Base-by-base conservation (phyloP, 2,797 vertebrate genomes). In the Peromyscus eremicus region DNA sequence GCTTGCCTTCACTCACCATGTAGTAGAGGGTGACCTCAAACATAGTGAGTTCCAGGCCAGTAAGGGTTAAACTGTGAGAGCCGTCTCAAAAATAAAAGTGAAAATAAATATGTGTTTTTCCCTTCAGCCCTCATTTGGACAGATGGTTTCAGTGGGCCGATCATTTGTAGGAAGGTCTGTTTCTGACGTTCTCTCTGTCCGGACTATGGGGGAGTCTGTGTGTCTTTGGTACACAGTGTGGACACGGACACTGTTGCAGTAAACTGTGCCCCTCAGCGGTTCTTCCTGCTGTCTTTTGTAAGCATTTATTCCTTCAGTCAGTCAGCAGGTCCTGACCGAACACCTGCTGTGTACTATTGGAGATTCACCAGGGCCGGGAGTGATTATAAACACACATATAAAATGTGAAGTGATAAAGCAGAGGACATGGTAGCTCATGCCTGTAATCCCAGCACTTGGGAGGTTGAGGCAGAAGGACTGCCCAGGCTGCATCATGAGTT, bases 181-280 rank as follows among this genome's bases (percentile, higher is more conserved):
- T 90, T 95, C 60, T 49, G 43, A 49, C 79, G 60, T 85, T 92
- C 62, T 77, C 90, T 95, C 89, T 68, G 83, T 73, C 66, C 64
- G 80, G 66, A 76, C 70, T 93, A 87, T 76, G 25, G 57, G 60
- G n/a, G 29, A 43, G 73, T 85, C 76, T 66, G 23, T 91, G 29
- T 77, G 82, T 46, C 80, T 89, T 89, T 79, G 82, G 71, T 77
- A 49, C 9, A 82, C 62, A 93, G 27, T 32, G 29, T 80, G 87
- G 62, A 77, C 46, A n/a, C 86, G 13, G 80, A 70, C 23, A 57
- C 3, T 43, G 46, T 85, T 49, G 25, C 62, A 83, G 10, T 52
- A 75, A 92, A 91, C 19, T 73, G 40, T 52, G 43, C 52, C 75
- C 46, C 83, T 82, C 68, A 25, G n/a, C 43, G 12, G 17, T 91